Evolutionary conservation across 2,113 vertebrate species (phyloP).

Genomic region (Casuarius casuarius): DNA sequence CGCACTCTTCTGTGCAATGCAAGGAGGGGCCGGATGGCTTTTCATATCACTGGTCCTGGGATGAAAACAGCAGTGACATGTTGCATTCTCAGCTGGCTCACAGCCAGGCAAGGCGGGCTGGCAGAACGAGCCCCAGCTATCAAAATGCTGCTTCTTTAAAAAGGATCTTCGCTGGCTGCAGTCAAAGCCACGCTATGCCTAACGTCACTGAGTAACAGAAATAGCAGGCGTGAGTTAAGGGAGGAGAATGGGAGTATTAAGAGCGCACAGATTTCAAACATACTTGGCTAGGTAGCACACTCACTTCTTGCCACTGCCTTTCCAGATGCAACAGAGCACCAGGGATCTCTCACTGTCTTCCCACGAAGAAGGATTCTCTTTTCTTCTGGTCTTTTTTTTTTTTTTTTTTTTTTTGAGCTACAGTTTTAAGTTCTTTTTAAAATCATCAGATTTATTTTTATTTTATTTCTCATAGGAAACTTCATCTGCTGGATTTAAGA

Average conservation of each 20-base stretch:
- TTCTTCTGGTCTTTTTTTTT: background rate
- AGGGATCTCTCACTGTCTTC: background rate
- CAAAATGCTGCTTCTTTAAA: constrained; percentile 67
- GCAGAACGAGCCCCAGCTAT: background rate
- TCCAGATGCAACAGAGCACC: constrained; percentile 31
- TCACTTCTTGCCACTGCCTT: background rate
- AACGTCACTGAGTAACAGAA: constrained; percentile 68
- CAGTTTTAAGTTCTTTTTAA: background rate
- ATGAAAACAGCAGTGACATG: background rate
- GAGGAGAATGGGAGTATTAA: constrained; percentile 55
- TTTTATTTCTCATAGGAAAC: background rate
- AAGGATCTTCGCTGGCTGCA: constrained; percentile 31
- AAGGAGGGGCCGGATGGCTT: background rate
- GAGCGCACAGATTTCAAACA: constrained; percentile 72
- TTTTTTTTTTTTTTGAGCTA: background rate
- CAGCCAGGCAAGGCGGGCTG: fast-evolving
- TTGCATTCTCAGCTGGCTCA: background rate
- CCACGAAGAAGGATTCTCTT: constrained; percentile 16
- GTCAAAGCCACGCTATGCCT: constrained; percentile 42
- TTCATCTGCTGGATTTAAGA: constrained; percentile 61
- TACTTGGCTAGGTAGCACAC: constrained; percentile 32
- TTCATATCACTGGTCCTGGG: fast-evolving
- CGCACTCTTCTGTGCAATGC: fast-evolving
- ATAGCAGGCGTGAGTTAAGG: constrained; percentile 70
- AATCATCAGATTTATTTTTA: background rate